Base-by-base conservation (phyloP, 30 jellyfish, hydroid and myxozoan genomes). In the Aurelia coerulea region DNA sequence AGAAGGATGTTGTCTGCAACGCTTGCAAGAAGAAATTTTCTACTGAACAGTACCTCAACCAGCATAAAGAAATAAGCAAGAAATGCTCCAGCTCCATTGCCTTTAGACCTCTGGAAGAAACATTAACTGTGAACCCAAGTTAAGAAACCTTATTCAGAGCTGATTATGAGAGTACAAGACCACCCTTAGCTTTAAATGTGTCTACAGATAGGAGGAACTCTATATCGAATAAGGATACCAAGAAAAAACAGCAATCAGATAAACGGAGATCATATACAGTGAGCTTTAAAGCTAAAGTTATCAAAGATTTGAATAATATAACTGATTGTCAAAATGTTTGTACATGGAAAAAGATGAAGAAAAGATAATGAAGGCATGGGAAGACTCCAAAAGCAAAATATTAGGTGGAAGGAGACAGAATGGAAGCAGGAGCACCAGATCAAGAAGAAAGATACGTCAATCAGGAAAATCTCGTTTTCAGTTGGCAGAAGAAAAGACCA, bases 351-450 rank as follows among this genome's bases (percentile, higher is more conserved):
- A 46, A 39, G 62, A 53, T 73, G 62, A 73, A 49, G 68, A 5
- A 35, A 18, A 5, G 49, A 73, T 35, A 2, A 46, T 73, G 68
- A 73, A 46, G 33, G 83, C 83, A 73, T 73, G 68, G 83, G 17
- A 49, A 32, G 68, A 73, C 8, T 73, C 83, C 5, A 73, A 9
- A 34, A 10, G 83, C 66, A 73, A 46, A 73, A 16, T 12, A 53
- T 53, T 73, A 32, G 83, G 83, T 39, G 83, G 83, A 73, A 39
- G 62, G 62, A n/a, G 83, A 32, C 68, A 73, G 62, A 73, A 73
- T 73, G 83, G 83, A 73, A 73, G 68, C 62, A 73, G 83, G 37
- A 73, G 83, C 68, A 53, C 83, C 59, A 73, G 68, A 49, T 32
- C 33, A 49, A 73, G 83, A 34, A 73, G 83, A 39, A 49, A 53